phyloP scores from a whole-genome alignment of 2,113 vertebrate species.

The Spheniscus mendiculus region DNA sequence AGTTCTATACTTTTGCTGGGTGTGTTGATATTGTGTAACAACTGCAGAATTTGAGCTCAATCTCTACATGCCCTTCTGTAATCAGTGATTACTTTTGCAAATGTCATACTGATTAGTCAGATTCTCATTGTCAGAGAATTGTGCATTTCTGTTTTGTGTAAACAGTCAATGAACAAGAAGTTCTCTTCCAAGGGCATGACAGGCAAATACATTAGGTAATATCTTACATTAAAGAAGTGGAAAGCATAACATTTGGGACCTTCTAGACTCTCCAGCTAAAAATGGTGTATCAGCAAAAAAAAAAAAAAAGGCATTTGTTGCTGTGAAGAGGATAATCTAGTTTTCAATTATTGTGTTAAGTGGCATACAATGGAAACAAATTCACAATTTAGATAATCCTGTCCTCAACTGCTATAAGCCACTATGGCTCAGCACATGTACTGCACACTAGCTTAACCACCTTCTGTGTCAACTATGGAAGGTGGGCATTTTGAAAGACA shows the following conservation, averaged over 20 bases:
- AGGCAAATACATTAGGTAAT: background rate
- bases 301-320: background rate
- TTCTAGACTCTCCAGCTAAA: background rate
- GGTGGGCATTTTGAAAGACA: background rate
- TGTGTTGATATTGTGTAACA: background rate
- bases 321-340: background rate
- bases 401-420: background rate
- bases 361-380: background rate
- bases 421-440: background rate
- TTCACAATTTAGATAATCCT: background rate
- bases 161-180: conserved; percentile 30
- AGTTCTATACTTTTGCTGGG: background rate
- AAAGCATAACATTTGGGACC: background rate
- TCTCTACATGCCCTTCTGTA: conserved; percentile 11
- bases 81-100: conserved; percentile 29
- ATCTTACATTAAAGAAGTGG: background rate
- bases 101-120: conserved; percentile 37
- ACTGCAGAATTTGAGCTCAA: background rate
- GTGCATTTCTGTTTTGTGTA: conserved; percentile 27
- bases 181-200: conserved; percentile 30
- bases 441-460: background rate
- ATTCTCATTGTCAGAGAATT: conserved; percentile 27
- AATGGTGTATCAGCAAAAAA: background rate
- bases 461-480: background rate
- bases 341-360: background rate